Evolutionary conservation across 2,113 vertebrate genomes (phyloP).

Genomic region (Ptyas mucosa): DNA sequence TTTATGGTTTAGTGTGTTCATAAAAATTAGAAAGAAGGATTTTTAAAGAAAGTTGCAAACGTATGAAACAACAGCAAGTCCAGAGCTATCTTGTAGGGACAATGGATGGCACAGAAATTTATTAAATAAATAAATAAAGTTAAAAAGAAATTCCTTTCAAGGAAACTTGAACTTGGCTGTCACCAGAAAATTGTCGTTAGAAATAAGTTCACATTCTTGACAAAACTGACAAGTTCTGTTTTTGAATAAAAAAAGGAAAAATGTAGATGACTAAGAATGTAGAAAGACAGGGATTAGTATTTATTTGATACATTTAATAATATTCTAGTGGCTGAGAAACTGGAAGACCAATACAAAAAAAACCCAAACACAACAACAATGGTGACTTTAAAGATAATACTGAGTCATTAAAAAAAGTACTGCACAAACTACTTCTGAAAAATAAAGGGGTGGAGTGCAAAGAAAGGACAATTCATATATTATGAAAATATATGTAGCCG

Average conservation of each 20-base stretch:
- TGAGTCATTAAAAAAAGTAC: background rate
- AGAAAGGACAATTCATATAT: background rate
- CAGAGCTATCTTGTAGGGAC: background rate
- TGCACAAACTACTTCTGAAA: background rate
- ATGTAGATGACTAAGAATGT: background rate
- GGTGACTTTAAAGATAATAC: background rate
- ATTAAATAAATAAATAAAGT: background rate
- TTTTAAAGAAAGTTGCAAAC: constrained; percentile 11
- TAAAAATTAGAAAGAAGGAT: constrained; percentile 14
- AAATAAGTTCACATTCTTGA: background rate
- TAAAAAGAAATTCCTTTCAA: background rate
- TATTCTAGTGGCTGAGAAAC: background rate
- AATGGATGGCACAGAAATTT: background rate
- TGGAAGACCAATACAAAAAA: background rate
- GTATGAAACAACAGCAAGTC: constrained; percentile 12
- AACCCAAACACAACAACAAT: background rate
- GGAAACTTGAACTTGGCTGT: background rate
- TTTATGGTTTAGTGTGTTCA: background rate
- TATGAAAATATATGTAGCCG: background rate
- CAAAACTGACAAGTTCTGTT: background rate
- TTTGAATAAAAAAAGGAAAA: constrained; percentile 1
- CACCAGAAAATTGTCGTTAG: background rate
- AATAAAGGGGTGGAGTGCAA: background rate
- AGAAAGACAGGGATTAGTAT: background rate
- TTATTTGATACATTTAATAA: background rate